phyloP scores from a whole-genome alignment of 1,140 invertebrate genomes.

The Adoxophyes honmai region DNA sequence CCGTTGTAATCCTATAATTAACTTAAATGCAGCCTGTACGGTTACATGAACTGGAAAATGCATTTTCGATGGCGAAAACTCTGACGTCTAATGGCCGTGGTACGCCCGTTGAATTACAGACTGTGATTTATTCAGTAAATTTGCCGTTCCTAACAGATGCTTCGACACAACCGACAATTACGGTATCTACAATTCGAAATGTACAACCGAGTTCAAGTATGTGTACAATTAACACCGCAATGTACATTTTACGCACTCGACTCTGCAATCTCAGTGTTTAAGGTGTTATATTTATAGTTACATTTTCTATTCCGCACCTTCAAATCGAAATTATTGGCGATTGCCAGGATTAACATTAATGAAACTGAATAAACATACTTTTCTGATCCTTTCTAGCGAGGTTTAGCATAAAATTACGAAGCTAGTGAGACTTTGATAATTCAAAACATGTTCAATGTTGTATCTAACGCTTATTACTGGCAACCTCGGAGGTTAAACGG shows the following conservation, averaged over 20 bases:
- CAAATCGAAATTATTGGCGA: no score
- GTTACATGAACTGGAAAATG: constrained; percentile 67
- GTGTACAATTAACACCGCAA: no score
- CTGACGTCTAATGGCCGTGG: constrained; percentile 32
- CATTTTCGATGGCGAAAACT: constrained; percentile 61
- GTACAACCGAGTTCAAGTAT: no score
- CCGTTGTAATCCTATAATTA: constrained; percentile 71
- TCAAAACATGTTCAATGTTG: background rate
- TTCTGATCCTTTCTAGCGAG: background rate
- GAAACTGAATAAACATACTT: no score
- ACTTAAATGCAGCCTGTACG: constrained; percentile 58
- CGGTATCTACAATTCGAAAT: background rate
- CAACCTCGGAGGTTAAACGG: background rate
- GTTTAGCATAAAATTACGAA: background rate
- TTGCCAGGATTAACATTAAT: no score
- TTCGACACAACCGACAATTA: constrained; percentile 17
- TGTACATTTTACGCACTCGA: no score
- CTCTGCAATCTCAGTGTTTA: no score
- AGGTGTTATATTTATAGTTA: no score
- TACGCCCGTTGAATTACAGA: constrained; percentile 54
- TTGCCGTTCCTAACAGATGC: constrained; percentile 41
- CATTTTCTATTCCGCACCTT: no score
- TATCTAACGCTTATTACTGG: background rate
- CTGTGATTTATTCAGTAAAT: constrained; percentile 52
- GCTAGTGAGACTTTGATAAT: background rate